phyloP scores from a whole-genome alignment of 2,888 invertebrate species.

The Drosophila neonasuta region DNA sequence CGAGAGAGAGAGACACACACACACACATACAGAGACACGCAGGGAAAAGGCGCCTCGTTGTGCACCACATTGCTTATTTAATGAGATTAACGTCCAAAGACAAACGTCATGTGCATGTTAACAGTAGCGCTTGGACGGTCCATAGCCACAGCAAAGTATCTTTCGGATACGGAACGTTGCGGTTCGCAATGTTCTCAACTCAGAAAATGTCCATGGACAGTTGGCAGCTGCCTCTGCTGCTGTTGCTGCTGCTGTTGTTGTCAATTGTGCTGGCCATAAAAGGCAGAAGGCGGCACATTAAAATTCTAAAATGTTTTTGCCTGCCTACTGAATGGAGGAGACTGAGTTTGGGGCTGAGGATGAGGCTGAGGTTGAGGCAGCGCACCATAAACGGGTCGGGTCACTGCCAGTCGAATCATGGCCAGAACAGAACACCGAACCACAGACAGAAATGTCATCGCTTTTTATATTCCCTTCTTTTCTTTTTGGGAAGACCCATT shows the following conservation, averaged over 20 bases:
- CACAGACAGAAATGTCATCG: slow-evolving; percentile 53
- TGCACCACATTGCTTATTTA: slow-evolving; percentile 77
- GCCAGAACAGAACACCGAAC: slow-evolving; percentile 17
- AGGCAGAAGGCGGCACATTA: slow-evolving; percentile 75
- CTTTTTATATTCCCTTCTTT: neutral
- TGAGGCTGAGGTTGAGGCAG: neutral
- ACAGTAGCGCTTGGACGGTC: slow-evolving; percentile 46
- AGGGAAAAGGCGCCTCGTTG: slow-evolving; percentile 40
- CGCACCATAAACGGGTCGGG: slow-evolving; percentile 52
- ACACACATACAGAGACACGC: slow-evolving; percentile 24
- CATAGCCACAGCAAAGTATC: slow-evolving; percentile 53
- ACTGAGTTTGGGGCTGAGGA: no score
- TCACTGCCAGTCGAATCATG: slow-evolving; percentile 27
- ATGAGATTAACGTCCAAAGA: slow-evolving; percentile 81
- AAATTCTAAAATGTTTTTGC: slow-evolving; percentile 76
- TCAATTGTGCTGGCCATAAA: slow-evolving; percentile 70
- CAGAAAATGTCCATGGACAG: slow-evolving; percentile 35
- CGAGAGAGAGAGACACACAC: slow-evolving; percentile 38
- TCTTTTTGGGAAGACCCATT: slow-evolving; percentile 27
- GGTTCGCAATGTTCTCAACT: slow-evolving; percentile 49
- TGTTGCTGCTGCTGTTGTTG: slow-evolving; percentile 37
- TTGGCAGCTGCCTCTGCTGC: slow-evolving; percentile 62
- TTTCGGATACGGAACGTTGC: slow-evolving; percentile 52
- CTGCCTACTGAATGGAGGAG: slow-evolving; percentile 55
- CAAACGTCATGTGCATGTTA: slow-evolving; percentile 80